These are phyloP conservation scores for Caradrina kadenii DNA, from an alignment of 2,888 invertebrate genomes.

Conservation along the genomic window DNA sequence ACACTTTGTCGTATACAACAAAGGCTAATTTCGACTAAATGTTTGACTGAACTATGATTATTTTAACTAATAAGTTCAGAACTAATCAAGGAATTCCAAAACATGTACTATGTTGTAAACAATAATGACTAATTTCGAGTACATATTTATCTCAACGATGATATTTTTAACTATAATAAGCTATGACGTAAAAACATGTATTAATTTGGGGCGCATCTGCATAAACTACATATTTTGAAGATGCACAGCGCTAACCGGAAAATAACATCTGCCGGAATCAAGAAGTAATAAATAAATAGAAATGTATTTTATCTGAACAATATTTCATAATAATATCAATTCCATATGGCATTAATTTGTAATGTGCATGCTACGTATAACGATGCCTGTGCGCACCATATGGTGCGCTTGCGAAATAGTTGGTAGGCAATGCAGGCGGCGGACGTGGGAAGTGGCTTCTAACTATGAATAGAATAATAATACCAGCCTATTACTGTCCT, in stretches of 20 bases:
- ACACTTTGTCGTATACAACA: too few relatives aligned
- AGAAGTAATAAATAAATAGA: slow-evolving; percentile 33
- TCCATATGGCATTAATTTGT: slow-evolving; percentile 40
- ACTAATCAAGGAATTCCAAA: neutral
- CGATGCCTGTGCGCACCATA: slow-evolving; percentile 42
- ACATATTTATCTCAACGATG: neutral
- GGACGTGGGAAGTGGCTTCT: slow-evolving; percentile 48
- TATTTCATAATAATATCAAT: slow-evolving; percentile 21
- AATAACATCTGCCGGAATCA: slow-evolving; percentile 40
- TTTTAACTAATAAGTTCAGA: neutral
- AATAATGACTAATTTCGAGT: neutral
- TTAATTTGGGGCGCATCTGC: slow-evolving; percentile 15
- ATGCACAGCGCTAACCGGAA: slow-evolving; percentile 18
- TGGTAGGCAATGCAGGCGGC: slow-evolving; percentile 31
- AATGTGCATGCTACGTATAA: slow-evolving; percentile 24
- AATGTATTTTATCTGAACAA: slow-evolving; percentile 32
- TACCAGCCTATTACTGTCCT: too few relatives aligned
- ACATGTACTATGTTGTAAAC: neutral
- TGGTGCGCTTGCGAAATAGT: slow-evolving; percentile 58
- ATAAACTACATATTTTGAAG: slow-evolving; percentile 4
- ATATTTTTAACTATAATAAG: neutral
- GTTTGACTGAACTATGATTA: too few relatives aligned
- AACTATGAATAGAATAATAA: slow-evolving; percentile 20
- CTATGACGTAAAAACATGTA: neutral
- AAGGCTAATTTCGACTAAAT: too few relatives aligned